Base-by-base conservation (phyloP, 2,113 vertebrate species). In the Halichoeres trimaculatus region DNA sequence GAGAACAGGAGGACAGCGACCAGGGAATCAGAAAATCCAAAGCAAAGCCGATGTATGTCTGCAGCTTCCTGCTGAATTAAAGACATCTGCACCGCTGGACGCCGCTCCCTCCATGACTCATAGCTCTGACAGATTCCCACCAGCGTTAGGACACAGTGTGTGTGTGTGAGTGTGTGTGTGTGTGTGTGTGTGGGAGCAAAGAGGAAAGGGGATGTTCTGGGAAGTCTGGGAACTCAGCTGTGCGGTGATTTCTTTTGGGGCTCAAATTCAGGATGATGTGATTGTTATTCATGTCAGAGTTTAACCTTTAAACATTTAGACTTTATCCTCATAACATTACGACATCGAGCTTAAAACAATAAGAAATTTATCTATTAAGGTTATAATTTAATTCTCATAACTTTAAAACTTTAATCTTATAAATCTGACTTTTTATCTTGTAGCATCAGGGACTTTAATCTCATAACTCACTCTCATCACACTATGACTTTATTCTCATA, bases 61-160 rank as follows among this genome's bases (percentile, higher is more conserved):
- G 71, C 57, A 56, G 67, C 78, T 87, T 90, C 86, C 86, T 87
- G 88, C 67, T 23, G 60, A 68, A 62, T 53, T 35, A 52, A n/a
- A 66, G 51, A 14, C 89, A 88, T 89, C 89, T 89, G 83, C 76
- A n/a, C 48, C 3, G 74, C 74, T 76, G 77, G 79, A 62, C 0
- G 36, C 35, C 1, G 20, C 62, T 66, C 20, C 60, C 34, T 24
- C 62, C 53, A 59, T 85, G 85, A 91, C 80, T 88, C 86, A 86
- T 40, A n/a, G 63, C 47, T 50, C 45, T 14, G 50, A 67, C 69
- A 86, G 67, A 80, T 90, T 91, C 88, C 88, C 90, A 90, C 58
- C 81, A 20, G 56, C 58, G n/a, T 3, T 41, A 43, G 12, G 41
- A 60, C 65, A 19, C 60, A 58, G 54, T 2, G 41, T 45, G 65